These are phyloP conservation scores for Fratercula arctica DNA, from an alignment of 2,797 vertebrate species.

Conservation along the genomic window DNA sequence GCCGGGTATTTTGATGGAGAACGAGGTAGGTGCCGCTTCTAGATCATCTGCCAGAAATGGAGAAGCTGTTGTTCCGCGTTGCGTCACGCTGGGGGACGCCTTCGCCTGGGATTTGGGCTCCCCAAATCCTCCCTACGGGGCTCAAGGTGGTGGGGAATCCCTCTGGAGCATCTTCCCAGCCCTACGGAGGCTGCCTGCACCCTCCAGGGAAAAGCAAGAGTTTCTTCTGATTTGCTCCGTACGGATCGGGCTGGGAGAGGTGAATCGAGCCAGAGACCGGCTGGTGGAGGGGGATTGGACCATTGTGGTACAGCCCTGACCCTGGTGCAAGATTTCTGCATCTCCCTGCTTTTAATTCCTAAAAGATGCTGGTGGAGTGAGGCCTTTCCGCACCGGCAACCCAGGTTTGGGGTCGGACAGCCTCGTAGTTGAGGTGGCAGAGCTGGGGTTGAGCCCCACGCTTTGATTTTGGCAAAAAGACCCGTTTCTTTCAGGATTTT, in stretches of 20 bases:
- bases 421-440: fast-evolving
- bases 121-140: fast-evolving
- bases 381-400: fast-evolving
- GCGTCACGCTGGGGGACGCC: fast-evolving
- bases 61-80: neutral
- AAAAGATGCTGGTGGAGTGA: fast-evolving
- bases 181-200: fast-evolving
- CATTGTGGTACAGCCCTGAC: fast-evolving
- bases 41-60: fast-evolving
- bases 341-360: neutral
- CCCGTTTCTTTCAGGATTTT: neutral
- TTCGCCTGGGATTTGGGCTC: fast-evolving
- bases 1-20: slow-evolving; percentile 39
- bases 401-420: fast-evolving
- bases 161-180: fast-evolving
- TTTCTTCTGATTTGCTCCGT: neutral
- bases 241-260: fast-evolving
- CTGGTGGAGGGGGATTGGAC: neutral
- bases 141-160: neutral
- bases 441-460: fast-evolving
- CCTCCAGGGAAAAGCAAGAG: fast-evolving
- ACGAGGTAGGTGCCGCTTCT: slow-evolving; percentile 61
- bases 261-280: neutral
- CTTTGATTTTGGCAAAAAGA: neutral
- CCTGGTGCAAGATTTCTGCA: fast-evolving